phyloP scores from a whole-genome alignment of 1,140 invertebrate genomes.

The Drosophila orosa region DNA sequence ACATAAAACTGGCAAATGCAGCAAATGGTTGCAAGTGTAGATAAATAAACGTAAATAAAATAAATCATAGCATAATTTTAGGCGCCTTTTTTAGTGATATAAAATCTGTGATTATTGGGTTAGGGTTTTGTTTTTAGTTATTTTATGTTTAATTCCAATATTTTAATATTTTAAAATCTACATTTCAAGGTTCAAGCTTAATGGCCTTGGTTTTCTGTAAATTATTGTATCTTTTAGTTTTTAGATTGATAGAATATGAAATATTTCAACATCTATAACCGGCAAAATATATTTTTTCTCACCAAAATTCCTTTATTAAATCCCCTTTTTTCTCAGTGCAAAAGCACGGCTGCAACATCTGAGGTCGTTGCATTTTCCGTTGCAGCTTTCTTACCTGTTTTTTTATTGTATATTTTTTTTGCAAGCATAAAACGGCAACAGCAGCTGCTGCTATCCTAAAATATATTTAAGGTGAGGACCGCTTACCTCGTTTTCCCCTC shows the following conservation, averaged over 20 bases:
- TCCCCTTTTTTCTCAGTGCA: neutral
- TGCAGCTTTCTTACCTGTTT: slow-evolving; percentile 73
- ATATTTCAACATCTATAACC: neutral
- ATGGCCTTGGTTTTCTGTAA: neutral
- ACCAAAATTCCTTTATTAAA: neutral
- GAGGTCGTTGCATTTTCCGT: slow-evolving; percentile 64
- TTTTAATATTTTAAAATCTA: neutral
- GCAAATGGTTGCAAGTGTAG: no score
- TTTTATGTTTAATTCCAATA: no score
- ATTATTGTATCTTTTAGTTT: neutral
- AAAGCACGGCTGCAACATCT: slow-evolving; percentile 19
- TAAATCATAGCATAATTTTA: neutral
- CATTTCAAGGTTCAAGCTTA: neutral
- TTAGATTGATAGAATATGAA: neutral
- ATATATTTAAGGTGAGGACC: slow-evolving; percentile 58
- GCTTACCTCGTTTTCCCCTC: neutral
- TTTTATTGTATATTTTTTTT: slow-evolving; percentile 11
- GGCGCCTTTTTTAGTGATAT: neutral
- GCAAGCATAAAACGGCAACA: slow-evolving; percentile 27
- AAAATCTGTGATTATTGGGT: neutral
- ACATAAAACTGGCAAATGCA: no score
- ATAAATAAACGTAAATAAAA: no score
- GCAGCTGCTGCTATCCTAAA: slow-evolving; percentile 55
- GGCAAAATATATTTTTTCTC: neutral
- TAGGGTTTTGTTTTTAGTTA: neutral